Evolutionary conservation across 1,140 invertebrate species (phyloP).

Genomic region (Lethrus apterus): DNA sequence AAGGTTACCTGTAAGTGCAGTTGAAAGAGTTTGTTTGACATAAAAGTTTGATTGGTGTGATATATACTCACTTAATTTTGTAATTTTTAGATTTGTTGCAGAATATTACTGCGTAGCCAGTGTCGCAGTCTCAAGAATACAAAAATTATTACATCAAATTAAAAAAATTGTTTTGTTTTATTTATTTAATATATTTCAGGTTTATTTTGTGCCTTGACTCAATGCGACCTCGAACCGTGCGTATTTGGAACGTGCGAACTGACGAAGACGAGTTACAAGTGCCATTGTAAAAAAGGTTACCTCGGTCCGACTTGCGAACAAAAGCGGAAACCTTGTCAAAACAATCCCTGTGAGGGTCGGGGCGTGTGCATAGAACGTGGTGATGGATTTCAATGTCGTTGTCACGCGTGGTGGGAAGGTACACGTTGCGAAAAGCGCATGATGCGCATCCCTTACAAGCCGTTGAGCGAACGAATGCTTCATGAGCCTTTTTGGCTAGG

Average conservation of each 20-base stretch:
- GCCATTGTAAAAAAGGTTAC: slow-evolving; percentile 57
- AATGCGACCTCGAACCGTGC: slow-evolving; percentile 65
- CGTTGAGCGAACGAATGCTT: slow-evolving; percentile 64
- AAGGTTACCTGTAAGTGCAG: no score
- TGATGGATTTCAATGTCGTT: slow-evolving; percentile 57
- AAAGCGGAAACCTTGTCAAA: slow-evolving; percentile 57
- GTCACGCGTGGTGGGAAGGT: slow-evolving; percentile 55
- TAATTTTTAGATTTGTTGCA: no score
- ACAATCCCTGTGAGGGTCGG: slow-evolving; percentile 60
- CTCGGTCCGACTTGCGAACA: slow-evolving; percentile 57
- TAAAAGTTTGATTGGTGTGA: background rate
- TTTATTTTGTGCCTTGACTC: slow-evolving; percentile 59
- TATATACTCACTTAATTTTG: no score
- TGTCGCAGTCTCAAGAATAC: no score
- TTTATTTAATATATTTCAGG: slow-evolving; percentile 43
- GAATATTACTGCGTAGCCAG: no score
- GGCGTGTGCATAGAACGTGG: slow-evolving; percentile 57
- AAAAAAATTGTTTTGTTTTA: no score
- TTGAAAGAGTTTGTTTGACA: background rate
- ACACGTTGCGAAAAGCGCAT: slow-evolving; percentile 53
- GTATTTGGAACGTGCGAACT: slow-evolving; percentile 61
- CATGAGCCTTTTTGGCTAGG: slow-evolving; percentile 79
- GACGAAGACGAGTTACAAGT: slow-evolving; percentile 46
- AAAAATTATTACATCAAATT: no score
- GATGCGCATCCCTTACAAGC: slow-evolving; percentile 59